Conservation (phyloP, 2,797 vertebrate species). For the Sebastes diploproa region DNA sequence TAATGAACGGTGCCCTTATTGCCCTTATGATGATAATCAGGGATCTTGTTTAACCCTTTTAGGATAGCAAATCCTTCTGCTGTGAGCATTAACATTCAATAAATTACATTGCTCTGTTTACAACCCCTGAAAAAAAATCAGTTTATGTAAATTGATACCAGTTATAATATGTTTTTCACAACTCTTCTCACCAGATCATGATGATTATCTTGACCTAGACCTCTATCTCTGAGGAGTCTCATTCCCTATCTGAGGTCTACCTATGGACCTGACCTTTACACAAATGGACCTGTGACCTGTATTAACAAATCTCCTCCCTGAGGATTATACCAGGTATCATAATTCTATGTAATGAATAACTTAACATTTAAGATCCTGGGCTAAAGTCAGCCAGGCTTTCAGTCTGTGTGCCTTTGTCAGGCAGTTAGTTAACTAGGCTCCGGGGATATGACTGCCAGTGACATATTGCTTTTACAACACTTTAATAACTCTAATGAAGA, state of each 20-base stretch:
- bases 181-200: conserved; percentile 31
- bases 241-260: conserved; percentile 42
- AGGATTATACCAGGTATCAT: conserved; percentile 68
- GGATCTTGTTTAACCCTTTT: conserved; percentile 34
- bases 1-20: conserved; percentile 26
- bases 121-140: background rate
- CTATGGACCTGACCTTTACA: conserved; percentile 71
- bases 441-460: conserved; percentile 46
- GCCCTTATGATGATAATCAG: conserved; percentile 15
- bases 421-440: conserved; percentile 62
- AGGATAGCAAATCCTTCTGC: conserved; percentile 2
- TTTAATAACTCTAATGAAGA: conserved; percentile 62
- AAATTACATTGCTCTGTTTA: background rate
- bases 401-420: conserved; percentile 42
- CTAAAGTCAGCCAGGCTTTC: conserved; percentile 55
- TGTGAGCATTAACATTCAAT: background rate
- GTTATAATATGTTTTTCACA: conserved; percentile 24
- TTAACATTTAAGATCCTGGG: conserved; percentile 80
- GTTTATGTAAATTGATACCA: conserved; percentile 2
- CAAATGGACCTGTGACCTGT: conserved; percentile 70
- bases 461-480: conserved; percentile 54
- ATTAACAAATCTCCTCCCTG: conserved; percentile 62
- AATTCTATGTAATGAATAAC: conserved; percentile 83
- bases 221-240: conserved; percentile 32
- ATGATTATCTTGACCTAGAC: conserved; percentile 56